Evolutionary conservation across 1,140 invertebrate species (phyloP), one percentile per base, ranked within the genome.

Genomic region (Stegodyphus mimosarum): DNA sequence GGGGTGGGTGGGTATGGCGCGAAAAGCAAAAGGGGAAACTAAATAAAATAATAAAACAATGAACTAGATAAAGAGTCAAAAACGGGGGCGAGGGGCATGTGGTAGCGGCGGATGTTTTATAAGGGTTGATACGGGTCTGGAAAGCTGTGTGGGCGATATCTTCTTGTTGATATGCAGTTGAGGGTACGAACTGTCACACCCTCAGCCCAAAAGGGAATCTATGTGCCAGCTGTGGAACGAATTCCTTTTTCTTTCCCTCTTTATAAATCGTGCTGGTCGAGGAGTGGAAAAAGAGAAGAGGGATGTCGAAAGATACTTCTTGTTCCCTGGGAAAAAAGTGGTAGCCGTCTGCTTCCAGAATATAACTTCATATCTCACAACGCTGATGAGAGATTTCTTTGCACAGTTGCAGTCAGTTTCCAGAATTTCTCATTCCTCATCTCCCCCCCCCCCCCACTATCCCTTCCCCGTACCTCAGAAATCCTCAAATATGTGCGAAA

Each of bases 121-220:
- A 67, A 67, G 66, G 66, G 66, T 18, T 67, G 66, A 67, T 67
- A 67, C 66, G 66, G 66, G 66, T 18, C n/a, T 18, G 17, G 66
- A 67, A 67, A 67, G 33, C 9, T 67, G 66, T 67, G 66, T 67
- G 33, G 66, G 66, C 66, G 66, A 67, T 67, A 67, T 67, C 66
- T 17, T 18, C 33, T 18, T 67, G 66, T 67, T 67, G 66, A 67
- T 67, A 67, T 67, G 66, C 15, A 67, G 66, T 9, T 9, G 60
- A 63, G 60, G 60, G 60, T 13, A n/a, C 11, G 60, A 63, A 63
- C 9, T 67, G 66, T 67, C 66, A 67, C 66, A 67, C 66, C 66
- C n/a, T 67, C 17, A 11, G 9, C 15, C n/a, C 11, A 9, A 67
- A 67, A 67, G 33, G 33, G 66, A 67, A 18, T 6, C 66, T 18